Conservation (phyloP, 2,797 vertebrate species). For the Denticeps clupeoides region DNA sequence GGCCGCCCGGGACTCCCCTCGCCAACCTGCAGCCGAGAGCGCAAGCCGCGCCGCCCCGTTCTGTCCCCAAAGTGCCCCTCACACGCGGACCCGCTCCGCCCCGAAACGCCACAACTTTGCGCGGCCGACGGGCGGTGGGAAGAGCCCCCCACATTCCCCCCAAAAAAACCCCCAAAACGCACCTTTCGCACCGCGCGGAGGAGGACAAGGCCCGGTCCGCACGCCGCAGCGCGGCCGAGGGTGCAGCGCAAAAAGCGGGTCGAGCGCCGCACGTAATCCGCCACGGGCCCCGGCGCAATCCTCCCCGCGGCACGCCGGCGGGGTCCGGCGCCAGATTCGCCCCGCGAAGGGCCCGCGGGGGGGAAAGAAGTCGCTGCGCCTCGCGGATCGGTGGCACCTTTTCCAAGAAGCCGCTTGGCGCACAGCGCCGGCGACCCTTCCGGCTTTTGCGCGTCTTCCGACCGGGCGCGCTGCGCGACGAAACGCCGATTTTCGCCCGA, state of each 20-base stretch:
- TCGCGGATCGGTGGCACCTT: conserved; percentile 58
- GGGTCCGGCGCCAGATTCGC: no score
- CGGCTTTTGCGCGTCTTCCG: conserved; percentile 74
- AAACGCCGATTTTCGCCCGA: no score
- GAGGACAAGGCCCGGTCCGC: conserved; percentile 75
- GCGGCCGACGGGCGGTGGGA: no score
- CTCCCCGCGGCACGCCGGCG: no score
- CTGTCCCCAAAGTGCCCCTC: conserved; percentile 82
- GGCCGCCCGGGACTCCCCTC: conserved; percentile 63
- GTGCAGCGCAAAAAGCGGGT: conserved; percentile 69
- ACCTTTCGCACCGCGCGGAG: conserved; percentile 78
- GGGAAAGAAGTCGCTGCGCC: conserved; percentile 57
- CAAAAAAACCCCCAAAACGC: conserved; percentile 83
- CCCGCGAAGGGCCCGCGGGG: conserved; percentile 13
- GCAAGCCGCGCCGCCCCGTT: conserved; percentile 82
- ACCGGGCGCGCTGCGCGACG: conserved; percentile 24
- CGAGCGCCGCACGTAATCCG: conserved; percentile 30
- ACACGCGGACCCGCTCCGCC: conserved; percentile 81
- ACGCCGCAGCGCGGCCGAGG: conserved; percentile 68
- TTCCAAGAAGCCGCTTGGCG: conserved; percentile 62
- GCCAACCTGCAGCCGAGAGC: conserved; percentile 68
- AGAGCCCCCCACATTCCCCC: no score
- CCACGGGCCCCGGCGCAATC: neutral
- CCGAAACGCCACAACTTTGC: conserved; percentile 67
- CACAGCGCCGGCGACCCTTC: conserved; percentile 65